Evolutionary conservation across 30 jellyfish, hydroid and myxozoan genomes (phyloP).

Genomic region (Catostylus mosaicus): DNA sequence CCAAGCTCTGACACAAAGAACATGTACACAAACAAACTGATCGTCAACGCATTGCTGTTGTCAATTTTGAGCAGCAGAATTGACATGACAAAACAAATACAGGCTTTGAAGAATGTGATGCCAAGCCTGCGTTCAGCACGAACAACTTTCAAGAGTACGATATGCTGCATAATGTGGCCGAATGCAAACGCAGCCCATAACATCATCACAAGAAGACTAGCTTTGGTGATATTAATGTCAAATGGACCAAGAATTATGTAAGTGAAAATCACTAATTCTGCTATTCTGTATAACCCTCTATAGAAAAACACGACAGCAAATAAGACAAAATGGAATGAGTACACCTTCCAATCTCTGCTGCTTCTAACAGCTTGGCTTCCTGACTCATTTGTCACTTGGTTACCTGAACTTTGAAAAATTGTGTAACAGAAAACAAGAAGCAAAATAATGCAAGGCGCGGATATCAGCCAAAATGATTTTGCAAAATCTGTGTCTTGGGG

Average conservation of each 20-base stretch:
- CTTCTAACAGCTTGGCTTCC: neutral
- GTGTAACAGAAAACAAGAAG: neutral
- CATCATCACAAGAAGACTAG: slow-evolving; percentile 35
- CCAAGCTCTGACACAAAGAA: slow-evolving; percentile 43
- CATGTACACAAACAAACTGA: slow-evolving; percentile 51
- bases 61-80: slow-evolving; percentile 50
- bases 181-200: slow-evolving; percentile 65
- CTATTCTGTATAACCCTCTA: slow-evolving; percentile 41
- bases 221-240: slow-evolving; percentile 27
- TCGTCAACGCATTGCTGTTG: slow-evolving; percentile 29
- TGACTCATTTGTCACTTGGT: neutral
- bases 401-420: slow-evolving; percentile 1
- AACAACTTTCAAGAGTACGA: slow-evolving; percentile 9
- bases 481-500: slow-evolving; percentile 5
- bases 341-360: slow-evolving; percentile 17
- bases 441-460: slow-evolving; percentile 32
- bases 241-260: slow-evolving; percentile 52
- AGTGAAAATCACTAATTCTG: slow-evolving; percentile 31
- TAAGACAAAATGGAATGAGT: slow-evolving; percentile 20
- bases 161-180: slow-evolving; percentile 44
- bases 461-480: slow-evolving; percentile 20
- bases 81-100: slow-evolving; percentile 50
- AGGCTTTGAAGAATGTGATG: slow-evolving; percentile 32
- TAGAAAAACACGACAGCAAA: slow-evolving; percentile 47
- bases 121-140: slow-evolving; percentile 48